Evolutionary conservation across 2,797 vertebrate species (phyloP), one percentile per base, ranked within the genome.

Genomic region (Danio choprae): DNA sequence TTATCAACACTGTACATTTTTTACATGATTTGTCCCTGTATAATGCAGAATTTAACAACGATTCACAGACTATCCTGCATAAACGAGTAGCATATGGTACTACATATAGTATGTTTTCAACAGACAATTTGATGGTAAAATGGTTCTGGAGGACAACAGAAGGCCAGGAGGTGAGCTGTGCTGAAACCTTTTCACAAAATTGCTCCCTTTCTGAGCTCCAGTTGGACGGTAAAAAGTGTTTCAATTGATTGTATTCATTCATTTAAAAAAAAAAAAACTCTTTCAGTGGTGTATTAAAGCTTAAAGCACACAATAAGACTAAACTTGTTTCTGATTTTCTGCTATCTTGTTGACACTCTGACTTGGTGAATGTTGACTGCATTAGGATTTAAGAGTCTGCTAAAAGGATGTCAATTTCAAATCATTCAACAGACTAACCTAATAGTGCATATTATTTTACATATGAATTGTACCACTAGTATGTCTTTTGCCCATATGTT

Each of bases 91-190:
- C 44, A 50, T 68, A 36, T 50, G 65, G 22, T 68, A 5, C 1
- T 7, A 6, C 64, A 68, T 48, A 67, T 9, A 29, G 20, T 10
- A 50, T 9, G 46, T 51, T 51, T 50, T 50, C 44, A 16, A 48
- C 20, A 48, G 22, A 29, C 44, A 50, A n/a, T 68, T 50, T 11
- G 20, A 22, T 68, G 65, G 44, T 68, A 22, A 68, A 68, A 68
- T 50, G 44, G 65, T 9, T 22, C 43, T 48, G 20, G 67, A 16
- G 20, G 64, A 67, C 44, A 67, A 12, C 20, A 36, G 5, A 48
- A 50, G 13, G 13, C 20, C 44, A 65, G 63, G 40, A 43, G 11
- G 18, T 29, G 22, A 56, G 43, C 13, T 65, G 41, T 2, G 12
- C 63, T 46, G 41, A 10, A 50, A 50, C 44, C 44, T 50, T 68